These are phyloP conservation scores for Papilio polytes DNA, from an alignment of 1,140 invertebrate genomes.

Conservation along the genomic window DNA sequence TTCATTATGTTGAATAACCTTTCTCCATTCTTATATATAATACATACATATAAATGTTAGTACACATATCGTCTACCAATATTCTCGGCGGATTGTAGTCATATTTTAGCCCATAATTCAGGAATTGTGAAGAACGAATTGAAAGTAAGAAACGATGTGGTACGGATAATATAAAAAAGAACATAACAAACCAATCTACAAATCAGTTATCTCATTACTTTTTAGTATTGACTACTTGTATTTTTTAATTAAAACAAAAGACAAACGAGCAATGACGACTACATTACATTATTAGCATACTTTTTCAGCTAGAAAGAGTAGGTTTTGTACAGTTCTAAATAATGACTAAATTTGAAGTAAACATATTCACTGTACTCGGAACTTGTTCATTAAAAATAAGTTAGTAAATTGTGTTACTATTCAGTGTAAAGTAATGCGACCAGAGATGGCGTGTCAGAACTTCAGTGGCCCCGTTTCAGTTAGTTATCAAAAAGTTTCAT, in stretches of 20 bases:
- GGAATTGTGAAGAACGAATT: background rate
- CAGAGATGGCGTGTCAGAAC: slow-evolving; percentile 68
- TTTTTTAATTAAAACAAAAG: too few relatives aligned
- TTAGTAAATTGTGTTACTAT: slow-evolving; percentile 20
- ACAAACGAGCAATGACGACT: too few relatives aligned
- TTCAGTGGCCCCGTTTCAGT: slow-evolving; percentile 63
- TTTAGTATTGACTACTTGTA: too few relatives aligned
- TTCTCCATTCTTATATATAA: slow-evolving; percentile 41
- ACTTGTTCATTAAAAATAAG: background rate
- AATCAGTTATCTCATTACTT: too few relatives aligned
- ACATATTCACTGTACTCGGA: too few relatives aligned
- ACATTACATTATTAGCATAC: too few relatives aligned
- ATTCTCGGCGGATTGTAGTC: background rate
- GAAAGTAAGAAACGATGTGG: background rate
- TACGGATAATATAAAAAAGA: background rate
- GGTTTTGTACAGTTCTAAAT: too few relatives aligned
- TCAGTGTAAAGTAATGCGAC: slow-evolving; percentile 51
- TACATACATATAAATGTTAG: slow-evolving; percentile 39
- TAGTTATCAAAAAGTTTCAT: slow-evolving; percentile 78
- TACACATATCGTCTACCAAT: background rate
- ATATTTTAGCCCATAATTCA: background rate
- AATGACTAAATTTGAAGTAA: too few relatives aligned
- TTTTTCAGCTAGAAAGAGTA: too few relatives aligned
- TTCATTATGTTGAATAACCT: slow-evolving; percentile 30
- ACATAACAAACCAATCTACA: too few relatives aligned